Evolutionary conservation across 2,888 invertebrate species (phyloP), one percentile per base, ranked within the genome.

Genomic region (Conops quadrifasciatus): DNA sequence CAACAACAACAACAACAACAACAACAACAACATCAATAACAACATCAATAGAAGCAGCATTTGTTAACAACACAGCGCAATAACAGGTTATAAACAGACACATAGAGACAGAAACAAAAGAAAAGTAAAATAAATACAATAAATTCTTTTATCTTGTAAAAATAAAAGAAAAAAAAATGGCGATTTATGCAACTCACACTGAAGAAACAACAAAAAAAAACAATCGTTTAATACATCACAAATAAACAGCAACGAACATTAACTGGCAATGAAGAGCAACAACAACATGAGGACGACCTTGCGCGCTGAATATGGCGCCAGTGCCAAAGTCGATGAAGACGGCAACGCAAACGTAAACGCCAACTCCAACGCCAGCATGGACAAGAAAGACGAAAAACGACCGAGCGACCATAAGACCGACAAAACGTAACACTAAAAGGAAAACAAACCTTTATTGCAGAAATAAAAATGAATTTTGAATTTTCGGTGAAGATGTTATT

Each of bases 301-400:
- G 81, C 80, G 81, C 79, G 77, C 78, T 77, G 75, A 53, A 16
- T 78, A 79, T 78, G 47, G 75, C 77, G 72, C 72, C 76, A 76
- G 73, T 75, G 75, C 74, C 76, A 76, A 76, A 76, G 76, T 76
- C 76, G 73, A 73, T 70, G 71, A 71, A 71, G 74, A 70, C 19
- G 49, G 9, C 5, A 49, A n/a, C 16, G 49, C 2, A 24, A 45
- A 49, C 51, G 66, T 4, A 16, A 26, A 21, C 58, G 58, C 24
- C 47, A 24, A 63, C 36, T 7, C 7, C 51, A 28, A 49, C 28
- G 65, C 30, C 30, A 36, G 30, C 51, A 5, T 11, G 9, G 30
- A 15, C 16, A 28, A n/a, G 16, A 26, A n/a, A 16, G 59, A 16
- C 9, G 13, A 62, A 43, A 43, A 1, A 49, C 49, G 9, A 36